phyloP scores from a whole-genome alignment of 2,113 vertebrate genomes.

The Dolichallabes microphthalmus region DNA sequence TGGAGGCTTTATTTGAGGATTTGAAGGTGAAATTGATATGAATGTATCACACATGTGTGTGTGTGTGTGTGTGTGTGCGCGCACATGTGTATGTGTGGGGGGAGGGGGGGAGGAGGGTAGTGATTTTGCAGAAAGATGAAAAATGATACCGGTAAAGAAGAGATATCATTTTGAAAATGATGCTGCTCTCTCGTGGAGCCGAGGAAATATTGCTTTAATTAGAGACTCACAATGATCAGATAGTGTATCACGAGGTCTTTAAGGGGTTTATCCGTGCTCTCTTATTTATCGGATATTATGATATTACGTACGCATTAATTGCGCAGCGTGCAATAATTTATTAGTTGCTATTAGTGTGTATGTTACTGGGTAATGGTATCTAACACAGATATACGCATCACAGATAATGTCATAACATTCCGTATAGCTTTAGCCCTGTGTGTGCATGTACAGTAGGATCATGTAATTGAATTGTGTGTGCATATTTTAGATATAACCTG shows the following conservation, averaged over 20 bases:
- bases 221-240: constrained; percentile 68
- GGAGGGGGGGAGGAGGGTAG: constrained; percentile 36
- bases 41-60: constrained; percentile 42
- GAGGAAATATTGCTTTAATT: constrained; percentile 76
- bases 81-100: constrained; percentile 23
- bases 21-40: constrained; percentile 79
- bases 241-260: constrained; percentile 54
- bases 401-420: constrained; percentile 30
- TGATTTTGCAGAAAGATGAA: constrained; percentile 75
- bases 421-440: neutral
- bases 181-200: constrained; percentile 54
- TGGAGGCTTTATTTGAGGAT: constrained; percentile 57
- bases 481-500: too few relatives aligned
- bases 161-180: constrained; percentile 71
- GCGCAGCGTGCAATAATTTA: constrained; percentile 40
- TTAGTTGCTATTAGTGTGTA: constrained; percentile 36
- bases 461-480: constrained; percentile 1
- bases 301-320: constrained; percentile 50
- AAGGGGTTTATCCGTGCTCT: constrained; percentile 58
- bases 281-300: constrained; percentile 50
- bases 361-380: constrained; percentile 22
- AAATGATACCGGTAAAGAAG: constrained; percentile 78
- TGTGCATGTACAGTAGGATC: neutral
- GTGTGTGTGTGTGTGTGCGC: constrained; percentile 42
- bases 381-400: constrained; percentile 38